These are phyloP conservation scores for Leptodactylus fallax DNA, from an alignment of 2,797 vertebrate species.

Conservation along the genomic window DNA sequence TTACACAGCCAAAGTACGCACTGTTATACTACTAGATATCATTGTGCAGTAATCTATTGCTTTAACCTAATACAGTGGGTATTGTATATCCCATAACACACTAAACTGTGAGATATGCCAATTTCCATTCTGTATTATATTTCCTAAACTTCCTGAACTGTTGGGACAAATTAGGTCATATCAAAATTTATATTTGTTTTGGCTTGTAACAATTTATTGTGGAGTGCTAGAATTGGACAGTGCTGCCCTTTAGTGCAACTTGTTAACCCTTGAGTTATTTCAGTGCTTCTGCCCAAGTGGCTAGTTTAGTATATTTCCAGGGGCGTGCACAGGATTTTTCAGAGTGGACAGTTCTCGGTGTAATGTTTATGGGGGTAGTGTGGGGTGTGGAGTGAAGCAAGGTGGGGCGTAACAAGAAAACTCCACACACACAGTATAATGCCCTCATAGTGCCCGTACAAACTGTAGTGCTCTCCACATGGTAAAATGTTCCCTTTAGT, in stretches of 20 bases:
- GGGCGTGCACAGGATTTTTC: no score
- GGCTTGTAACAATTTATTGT: constrained; percentile 15
- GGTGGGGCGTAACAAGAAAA: no score
- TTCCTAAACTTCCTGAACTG: constrained; percentile 47
- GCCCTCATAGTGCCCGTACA: no score
- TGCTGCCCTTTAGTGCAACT: constrained; percentile 7
- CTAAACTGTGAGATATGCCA: constrained; percentile 45
- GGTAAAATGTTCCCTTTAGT: no score
- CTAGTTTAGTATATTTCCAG: no score
- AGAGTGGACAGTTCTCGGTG: no score
- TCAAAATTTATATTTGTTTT: constrained; percentile 32
- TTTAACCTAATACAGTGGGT: constrained; percentile 49
- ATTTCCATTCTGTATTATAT: constrained; percentile 54
- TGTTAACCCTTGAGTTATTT: constrained; percentile 6
- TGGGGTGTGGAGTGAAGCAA: no score
- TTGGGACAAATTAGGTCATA: constrained; percentile 43
- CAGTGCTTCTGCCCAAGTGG: no score
- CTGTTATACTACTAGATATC: neutral
- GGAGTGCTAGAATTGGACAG: constrained; percentile 10
- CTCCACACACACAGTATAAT: no score
- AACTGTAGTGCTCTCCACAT: no score
- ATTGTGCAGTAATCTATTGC: constrained; percentile 50
- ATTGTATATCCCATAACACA: constrained; percentile 50
- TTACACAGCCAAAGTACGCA: constrained; percentile 36
- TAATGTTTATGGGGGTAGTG: no score